Conservation (phyloP, 1,140 invertebrate genomes). For the Tigriopus japonicus region DNA sequence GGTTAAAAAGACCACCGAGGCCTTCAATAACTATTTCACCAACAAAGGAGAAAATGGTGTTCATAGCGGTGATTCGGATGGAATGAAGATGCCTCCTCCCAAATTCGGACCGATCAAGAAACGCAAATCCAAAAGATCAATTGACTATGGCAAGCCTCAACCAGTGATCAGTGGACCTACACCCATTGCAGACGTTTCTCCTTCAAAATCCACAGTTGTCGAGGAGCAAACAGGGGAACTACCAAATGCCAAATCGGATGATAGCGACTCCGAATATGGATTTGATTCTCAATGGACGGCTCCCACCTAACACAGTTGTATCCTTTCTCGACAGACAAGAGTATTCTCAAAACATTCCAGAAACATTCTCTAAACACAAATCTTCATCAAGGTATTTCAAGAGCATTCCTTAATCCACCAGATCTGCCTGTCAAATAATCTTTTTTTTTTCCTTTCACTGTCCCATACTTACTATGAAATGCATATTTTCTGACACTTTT, state of each 20-base stretch:
- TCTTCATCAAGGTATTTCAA: too few species aligned
- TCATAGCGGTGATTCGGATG: background rate
- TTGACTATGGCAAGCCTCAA: conserved; percentile 10
- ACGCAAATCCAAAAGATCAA: conserved; percentile 30
- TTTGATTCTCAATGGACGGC: conserved; percentile 9
- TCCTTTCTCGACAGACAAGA: too few species aligned
- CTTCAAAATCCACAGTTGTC: conserved; percentile 30
- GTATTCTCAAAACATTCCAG: too few species aligned
- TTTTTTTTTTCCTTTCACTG: too few species aligned
- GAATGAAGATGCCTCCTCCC: conserved; percentile 42
- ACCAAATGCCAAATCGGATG: background rate
- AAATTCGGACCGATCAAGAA: conserved; percentile 42
- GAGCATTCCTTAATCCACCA: too few species aligned
- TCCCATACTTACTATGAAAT: too few species aligned
- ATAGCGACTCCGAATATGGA: conserved; percentile 13
- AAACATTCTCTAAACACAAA: too few species aligned
- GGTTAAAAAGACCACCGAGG: conserved; percentile 73
- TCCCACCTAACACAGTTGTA: too few species aligned
- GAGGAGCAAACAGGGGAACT: conserved; percentile 2
- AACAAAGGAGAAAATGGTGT: background rate
- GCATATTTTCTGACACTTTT: too few species aligned
- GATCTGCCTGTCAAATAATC: too few species aligned
- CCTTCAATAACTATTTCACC: conserved; percentile 45
- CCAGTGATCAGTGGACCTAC: conserved; percentile 7
- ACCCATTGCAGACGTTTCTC: conserved; percentile 21